Evolutionary conservation across 2,888 invertebrate species (phyloP).

Genomic region (Ophion obscuratus): DNA sequence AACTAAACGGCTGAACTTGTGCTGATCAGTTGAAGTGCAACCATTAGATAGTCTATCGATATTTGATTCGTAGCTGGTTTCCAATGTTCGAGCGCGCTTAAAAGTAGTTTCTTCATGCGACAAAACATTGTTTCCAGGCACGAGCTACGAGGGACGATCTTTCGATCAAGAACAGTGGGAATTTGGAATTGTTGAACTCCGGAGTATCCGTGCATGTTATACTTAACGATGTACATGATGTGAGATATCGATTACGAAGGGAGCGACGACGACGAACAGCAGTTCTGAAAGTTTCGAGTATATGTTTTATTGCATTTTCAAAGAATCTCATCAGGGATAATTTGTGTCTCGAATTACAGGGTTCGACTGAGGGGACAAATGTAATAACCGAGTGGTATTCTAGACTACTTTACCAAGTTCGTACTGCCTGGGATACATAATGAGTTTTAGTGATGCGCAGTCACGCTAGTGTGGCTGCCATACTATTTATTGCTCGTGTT

Average conservation of each 20-base stretch:
- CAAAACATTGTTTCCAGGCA: too few species aligned
- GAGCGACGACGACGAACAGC: slow-evolving; percentile 44
- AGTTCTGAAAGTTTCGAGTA: slow-evolving; percentile 32
- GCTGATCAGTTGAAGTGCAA: neutral
- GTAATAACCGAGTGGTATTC: slow-evolving; percentile 17
- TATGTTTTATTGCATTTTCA: slow-evolving; percentile 20
- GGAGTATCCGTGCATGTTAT: neutral
- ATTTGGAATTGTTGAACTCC: neutral
- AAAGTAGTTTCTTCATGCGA: too few species aligned
- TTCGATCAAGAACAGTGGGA: slow-evolving; percentile 14
- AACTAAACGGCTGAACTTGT: neutral
- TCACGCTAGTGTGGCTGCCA: slow-evolving; percentile 49
- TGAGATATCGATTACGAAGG: slow-evolving; percentile 17
- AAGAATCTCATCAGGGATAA: slow-evolving; percentile 22
- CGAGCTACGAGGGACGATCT: neutral
- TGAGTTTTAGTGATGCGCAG: slow-evolving; percentile 41
- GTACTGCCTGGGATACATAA: slow-evolving; percentile 16
- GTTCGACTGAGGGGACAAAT: slow-evolving; percentile 14
- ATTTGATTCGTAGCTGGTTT: neutral
- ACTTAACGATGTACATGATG: neutral
- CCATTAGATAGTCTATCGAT: too few species aligned
- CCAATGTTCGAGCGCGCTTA: too few species aligned
- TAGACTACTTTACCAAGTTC: slow-evolving; percentile 26
- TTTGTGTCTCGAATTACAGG: slow-evolving; percentile 39
- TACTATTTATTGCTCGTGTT: slow-evolving; percentile 33